phyloP scores from a whole-genome alignment of 2,888 invertebrate species.

The Tipula helvola region DNA sequence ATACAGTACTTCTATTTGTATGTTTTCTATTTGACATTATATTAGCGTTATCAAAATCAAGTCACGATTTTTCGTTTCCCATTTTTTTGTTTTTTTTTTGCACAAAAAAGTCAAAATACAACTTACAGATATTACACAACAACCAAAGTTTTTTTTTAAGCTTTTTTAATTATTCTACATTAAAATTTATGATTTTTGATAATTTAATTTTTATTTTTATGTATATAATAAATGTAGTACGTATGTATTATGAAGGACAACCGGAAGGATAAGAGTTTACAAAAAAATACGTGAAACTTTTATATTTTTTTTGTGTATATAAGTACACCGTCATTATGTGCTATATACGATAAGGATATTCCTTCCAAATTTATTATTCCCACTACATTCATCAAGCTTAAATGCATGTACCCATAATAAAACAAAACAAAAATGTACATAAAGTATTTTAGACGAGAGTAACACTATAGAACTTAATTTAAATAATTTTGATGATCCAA shows the following conservation, averaged over 20 bases:
- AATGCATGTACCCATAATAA: background rate
- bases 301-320: background rate
- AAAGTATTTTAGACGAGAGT: background rate
- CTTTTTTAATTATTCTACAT: background rate
- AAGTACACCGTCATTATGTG: background rate
- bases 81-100: background rate
- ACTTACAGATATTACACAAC: background rate
- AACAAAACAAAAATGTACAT: background rate
- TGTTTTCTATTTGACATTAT: background rate
- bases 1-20: background rate
- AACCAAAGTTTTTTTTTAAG: background rate
- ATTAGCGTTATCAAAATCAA: background rate
- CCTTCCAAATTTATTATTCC: background rate
- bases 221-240: background rate
- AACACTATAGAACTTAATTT: background rate
- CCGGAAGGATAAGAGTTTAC: background rate
- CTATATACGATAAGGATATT: background rate
- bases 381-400: background rate
- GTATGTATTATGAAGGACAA: background rate
- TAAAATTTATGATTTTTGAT: background rate
- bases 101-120: background rate
- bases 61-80: background rate
- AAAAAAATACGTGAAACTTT: background rate
- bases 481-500: background rate
- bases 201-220: background rate